phyloP scores from a whole-genome alignment of 2,797 vertebrate species.

The Xiphorhynchus erythropygius region DNA sequence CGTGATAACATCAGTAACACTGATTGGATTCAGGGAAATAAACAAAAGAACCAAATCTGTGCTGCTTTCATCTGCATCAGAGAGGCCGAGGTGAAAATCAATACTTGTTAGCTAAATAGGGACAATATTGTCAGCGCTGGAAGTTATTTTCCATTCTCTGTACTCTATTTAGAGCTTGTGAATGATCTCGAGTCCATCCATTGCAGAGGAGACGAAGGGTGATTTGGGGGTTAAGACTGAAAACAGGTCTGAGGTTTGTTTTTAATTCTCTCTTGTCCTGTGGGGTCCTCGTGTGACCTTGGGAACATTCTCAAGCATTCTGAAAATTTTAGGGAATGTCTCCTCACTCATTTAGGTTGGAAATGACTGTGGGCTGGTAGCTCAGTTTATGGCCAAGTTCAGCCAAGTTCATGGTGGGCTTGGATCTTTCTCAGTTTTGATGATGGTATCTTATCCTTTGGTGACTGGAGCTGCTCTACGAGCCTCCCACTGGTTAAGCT shows the following conservation, averaged over 20 bases:
- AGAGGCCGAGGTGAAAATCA: constrained; percentile 23
- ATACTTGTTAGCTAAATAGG: constrained; percentile 45
- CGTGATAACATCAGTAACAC: neutral
- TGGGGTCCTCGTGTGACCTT: neutral
- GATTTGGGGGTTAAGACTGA: neutral
- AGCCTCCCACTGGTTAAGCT: neutral
- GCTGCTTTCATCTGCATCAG: constrained; percentile 9
- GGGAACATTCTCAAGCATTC: neutral
- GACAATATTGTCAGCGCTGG: neutral
- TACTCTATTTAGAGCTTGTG: neutral
- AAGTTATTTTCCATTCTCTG: constrained; percentile 34
- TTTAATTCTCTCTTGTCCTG: neutral
- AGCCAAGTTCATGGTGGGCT: neutral
- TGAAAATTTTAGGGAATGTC: neutral
- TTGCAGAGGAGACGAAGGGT: neutral
- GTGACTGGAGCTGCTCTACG: neutral
- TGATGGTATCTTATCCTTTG: neutral
- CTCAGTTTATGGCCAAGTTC: neutral
- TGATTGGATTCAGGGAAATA: constrained; percentile 28
- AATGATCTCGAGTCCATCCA: neutral
- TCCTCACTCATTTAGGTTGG: neutral
- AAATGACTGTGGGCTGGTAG: neutral
- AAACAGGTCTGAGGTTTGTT: neutral
- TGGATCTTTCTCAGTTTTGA: neutral
- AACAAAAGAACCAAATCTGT: neutral